Evolutionary conservation across 2,888 invertebrate genomes (phyloP), one percentile per base, ranked within the genome.

Genomic region (Sesamia inferens): DNA sequence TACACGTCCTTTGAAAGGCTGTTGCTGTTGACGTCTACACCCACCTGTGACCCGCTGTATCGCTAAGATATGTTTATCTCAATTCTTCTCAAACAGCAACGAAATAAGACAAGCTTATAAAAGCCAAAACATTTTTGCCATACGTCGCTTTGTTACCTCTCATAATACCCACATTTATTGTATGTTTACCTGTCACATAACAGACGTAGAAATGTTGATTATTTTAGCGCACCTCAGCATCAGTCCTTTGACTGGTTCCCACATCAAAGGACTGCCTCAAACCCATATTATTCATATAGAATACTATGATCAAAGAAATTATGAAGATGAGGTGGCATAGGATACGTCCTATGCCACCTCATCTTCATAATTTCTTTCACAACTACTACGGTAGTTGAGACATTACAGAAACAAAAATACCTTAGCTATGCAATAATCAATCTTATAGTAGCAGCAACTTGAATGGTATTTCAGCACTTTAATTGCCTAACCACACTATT

Each of bases 201-300:
- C 14, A 57, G 39, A 62, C 24, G 68, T 24, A 63, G 31, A 68
- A 61, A 78, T 68, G 57, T 82, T 73, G 73, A 82, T 74, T 78
- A 82, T 78, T 78, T 82, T 82, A 70, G 61, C 31, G 16, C 58
- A 58, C 70, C 58, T 78, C 44, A 42, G 61, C 42, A 39, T 42
- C 42, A 13, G 54, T 61, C 69, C 70, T 81, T 82, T 78, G 79
- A 82, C 70, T 65, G 57, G 7, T 58, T 7, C 54, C 19, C 44
- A 22, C 44, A 59, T 82, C 79, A 80, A 82, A 82, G 70, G 69
- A 57, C 22, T 55, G 69, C n/a, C 39, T 71, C 70, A 70, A 68
- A 67, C 54, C 16, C 58, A 39, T n/a, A 42, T 14, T 71, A 61
- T 58, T 78, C 77, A 8, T 62, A 24, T 47, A 58, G 54, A n/a